These are phyloP conservation scores for Myotis yumanensis DNA, from an alignment of 2,113 vertebrate species.

Conservation along the genomic window DNA sequence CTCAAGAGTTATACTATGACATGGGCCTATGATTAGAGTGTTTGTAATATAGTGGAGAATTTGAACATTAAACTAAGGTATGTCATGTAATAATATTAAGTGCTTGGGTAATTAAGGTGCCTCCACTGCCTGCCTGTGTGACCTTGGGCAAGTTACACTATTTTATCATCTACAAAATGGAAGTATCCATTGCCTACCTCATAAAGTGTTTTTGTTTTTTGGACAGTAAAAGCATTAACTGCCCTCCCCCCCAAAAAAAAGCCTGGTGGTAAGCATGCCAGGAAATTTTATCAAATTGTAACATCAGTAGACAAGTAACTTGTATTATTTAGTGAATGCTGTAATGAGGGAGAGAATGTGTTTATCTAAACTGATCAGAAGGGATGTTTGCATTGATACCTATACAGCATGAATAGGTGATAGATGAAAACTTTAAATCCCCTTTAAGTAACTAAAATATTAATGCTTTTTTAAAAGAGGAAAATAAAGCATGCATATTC, in stretches of 20 bases:
- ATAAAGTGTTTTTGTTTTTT: neutral
- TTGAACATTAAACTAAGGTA: conserved; percentile 22
- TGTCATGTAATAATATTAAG: neutral
- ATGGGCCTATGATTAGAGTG: neutral
- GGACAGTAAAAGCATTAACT: neutral
- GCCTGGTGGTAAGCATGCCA: neutral
- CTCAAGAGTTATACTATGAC: neutral
- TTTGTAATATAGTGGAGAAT: conserved; percentile 38
- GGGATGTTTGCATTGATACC: neutral
- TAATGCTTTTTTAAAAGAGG: neutral
- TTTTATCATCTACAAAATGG: conserved; percentile 15
- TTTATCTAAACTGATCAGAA: neutral
- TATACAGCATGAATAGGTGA: neutral
- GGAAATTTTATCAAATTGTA: neutral
- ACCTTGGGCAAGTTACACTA: neutral
- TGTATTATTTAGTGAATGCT: neutral
- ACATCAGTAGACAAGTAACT: neutral
- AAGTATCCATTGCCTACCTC: neutral
- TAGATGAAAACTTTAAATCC: conserved; percentile 18
- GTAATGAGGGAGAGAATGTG: neutral
- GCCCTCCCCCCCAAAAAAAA: neutral
- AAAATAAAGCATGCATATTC: conserved; percentile 44
- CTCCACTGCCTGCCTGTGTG: neutral
- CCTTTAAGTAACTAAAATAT: neutral
- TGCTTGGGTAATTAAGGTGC: neutral